Evolutionary conservation across 2,888 invertebrate genomes (phyloP).

Genomic region (Lithosia quadra): DNA sequence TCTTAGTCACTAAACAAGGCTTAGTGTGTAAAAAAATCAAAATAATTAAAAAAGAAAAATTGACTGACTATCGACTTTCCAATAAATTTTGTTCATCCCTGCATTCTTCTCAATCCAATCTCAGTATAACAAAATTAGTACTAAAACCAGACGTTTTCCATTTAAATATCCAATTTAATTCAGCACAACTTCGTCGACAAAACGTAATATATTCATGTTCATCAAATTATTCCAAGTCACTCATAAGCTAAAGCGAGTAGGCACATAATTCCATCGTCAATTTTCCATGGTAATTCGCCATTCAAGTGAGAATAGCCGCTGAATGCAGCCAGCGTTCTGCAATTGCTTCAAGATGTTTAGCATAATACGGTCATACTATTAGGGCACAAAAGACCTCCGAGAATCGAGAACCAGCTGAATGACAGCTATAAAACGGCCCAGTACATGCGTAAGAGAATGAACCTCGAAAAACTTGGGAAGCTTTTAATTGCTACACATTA

Average conservation of each 20-base stretch:
- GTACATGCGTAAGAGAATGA: constrained; percentile 20
- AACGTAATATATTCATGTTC: constrained; percentile 32
- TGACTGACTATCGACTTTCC: too few relatives aligned
- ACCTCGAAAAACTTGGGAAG: background rate
- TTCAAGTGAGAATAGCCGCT: constrained; percentile 71
- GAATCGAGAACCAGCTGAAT: constrained; percentile 47
- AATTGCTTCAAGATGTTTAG: constrained; percentile 79
- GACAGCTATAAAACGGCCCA: constrained; percentile 35
- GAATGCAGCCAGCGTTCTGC: constrained; percentile 68
- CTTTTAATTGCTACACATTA: background rate
- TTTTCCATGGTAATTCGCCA: constrained; percentile 70
- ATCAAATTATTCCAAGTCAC: constrained; percentile 31
- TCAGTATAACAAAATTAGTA: background rate
- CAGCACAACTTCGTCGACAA: constrained; percentile 21
- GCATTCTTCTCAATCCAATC: background rate
- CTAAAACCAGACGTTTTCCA: background rate
- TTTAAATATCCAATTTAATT: constrained; percentile 1
- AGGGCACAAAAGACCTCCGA: constrained; percentile 66
- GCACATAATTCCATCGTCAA: constrained; percentile 56
- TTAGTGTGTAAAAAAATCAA: too few relatives aligned
- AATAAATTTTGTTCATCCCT: background rate
- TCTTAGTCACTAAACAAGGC: too few relatives aligned
- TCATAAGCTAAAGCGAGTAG: constrained; percentile 31
- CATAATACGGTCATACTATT: constrained; percentile 82
- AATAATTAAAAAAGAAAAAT: too few relatives aligned